Base-by-base conservation (phyloP, 2,888 invertebrate genomes). In the Charanyca ferruginea region DNA sequence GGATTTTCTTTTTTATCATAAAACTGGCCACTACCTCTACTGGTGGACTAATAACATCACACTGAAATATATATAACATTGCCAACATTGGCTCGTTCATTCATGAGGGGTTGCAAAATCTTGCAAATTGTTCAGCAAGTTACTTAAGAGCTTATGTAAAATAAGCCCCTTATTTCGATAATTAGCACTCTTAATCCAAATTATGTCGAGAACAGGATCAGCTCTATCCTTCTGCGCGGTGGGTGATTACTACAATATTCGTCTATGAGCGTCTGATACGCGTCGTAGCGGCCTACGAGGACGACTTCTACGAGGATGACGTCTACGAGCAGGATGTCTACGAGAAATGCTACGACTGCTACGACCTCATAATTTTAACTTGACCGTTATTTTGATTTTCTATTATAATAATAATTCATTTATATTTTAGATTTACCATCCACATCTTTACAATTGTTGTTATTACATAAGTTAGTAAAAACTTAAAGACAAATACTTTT, bases 1-100 rank as follows among this genome's bases (percentile, higher is more conserved):
- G 22, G 42, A 73, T 75, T 75, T 69, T 69, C 55, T 47, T 69
- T 69, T 59, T 47, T 69, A 44, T 64, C 54, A 54, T 59, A 60
- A 64, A 73, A 69, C 49, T 47, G 28, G 42, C 38, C 47, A 47
- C 54, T 69, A 67, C 51, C 52, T 61, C 35, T 13, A 61, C 55
- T 42, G 32, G 25, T 51, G 23, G 42, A 55, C 64, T 55, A 52
- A 69, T 68, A 57, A 45, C 38, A 53, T 59, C 18, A 69, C 44
- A 44, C 49, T 63, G 45, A 61, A 44, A 61, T 35, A 61, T 32
- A 16, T 53, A 52, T 59, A 35, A 28, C 55, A 64, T 47, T 42
- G 44, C 49, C 18, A 41, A 25, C 18, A 23, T 47, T 53, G 3
- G 13, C 23, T 47, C 38, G 20, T 70, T 49, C 22, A 45, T 51